Conservation (phyloP, 2,797 vertebrate genomes). For the Amblyopsis hoosieri region DNA sequence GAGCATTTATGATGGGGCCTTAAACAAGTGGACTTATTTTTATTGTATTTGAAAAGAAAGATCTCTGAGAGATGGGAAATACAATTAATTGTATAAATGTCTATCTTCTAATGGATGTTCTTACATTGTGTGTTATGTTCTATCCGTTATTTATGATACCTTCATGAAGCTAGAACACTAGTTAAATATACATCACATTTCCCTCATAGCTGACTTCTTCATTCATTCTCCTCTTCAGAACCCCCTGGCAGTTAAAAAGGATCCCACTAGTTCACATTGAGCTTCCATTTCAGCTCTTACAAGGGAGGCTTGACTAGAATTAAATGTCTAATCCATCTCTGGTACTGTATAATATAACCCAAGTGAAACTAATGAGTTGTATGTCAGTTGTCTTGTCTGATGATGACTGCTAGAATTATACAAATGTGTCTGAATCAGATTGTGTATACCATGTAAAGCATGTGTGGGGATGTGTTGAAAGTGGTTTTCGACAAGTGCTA, state of each 20-base stretch:
- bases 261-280: slow-evolving; percentile 68
- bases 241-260: slow-evolving; percentile 10
- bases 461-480: background rate
- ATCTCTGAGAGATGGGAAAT: no score
- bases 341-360: slow-evolving; percentile 12
- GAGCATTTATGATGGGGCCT: no score
- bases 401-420: slow-evolving; percentile 16
- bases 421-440: slow-evolving; percentile 10
- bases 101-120: no score
- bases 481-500: no score
- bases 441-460: background rate
- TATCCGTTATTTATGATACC: slow-evolving; percentile 14
- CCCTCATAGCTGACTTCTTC: slow-evolving; percentile 40
- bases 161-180: slow-evolving; percentile 14
- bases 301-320: slow-evolving; percentile 36
- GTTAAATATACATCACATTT: slow-evolving; percentile 40
- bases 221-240: slow-evolving; percentile 4
- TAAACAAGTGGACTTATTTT: no score
- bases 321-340: slow-evolving; percentile 42
- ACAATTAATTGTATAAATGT: no score
- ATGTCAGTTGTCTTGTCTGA: slow-evolving; percentile 6
- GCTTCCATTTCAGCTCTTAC: slow-evolving; percentile 58
- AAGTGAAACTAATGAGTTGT: no score
- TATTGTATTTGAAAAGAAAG: no score
- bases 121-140: background rate